These are phyloP conservation scores for Horisme vitalbata DNA, from an alignment of 2,888 invertebrate species.

Conservation along the genomic window DNA sequence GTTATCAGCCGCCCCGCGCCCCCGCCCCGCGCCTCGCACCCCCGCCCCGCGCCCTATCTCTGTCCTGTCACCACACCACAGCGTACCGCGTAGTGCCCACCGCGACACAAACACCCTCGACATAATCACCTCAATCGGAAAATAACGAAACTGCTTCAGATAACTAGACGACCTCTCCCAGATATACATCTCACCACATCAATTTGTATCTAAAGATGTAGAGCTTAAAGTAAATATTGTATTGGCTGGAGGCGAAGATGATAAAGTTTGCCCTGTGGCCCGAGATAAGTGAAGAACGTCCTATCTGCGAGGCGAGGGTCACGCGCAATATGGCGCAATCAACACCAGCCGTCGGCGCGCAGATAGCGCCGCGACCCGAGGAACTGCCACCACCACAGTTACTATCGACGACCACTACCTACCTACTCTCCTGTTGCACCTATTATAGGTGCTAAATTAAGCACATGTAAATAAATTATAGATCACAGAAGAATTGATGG, in stretches of 20 bases:
- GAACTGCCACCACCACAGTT: not conserved
- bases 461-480: too few relatives aligned
- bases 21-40: not conserved
- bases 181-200: constrained; percentile 29
- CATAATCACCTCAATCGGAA: constrained; percentile 67
- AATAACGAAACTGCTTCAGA: constrained; percentile 62
- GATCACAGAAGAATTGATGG: too few relatives aligned
- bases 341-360: constrained; percentile 5
- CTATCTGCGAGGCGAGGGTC: constrained; percentile 34
- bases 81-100: not conserved
- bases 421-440: too few relatives aligned
- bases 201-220: constrained; percentile 11
- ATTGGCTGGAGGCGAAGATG: constrained; percentile 22
- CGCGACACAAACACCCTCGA: constrained; percentile 25
- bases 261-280: constrained; percentile 57
- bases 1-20: constrained; percentile 7
- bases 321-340: constrained; percentile 23
- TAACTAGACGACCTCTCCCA: constrained; percentile 49
- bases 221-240: constrained; percentile 20
- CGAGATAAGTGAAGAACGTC: constrained; percentile 50
- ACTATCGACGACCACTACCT: not conserved
- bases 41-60: not conserved
- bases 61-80: constrained; percentile 2
- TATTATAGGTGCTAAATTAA: too few relatives aligned
- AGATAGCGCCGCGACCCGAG: too few relatives aligned